Percentiles rank a stretch among this genome's conserved stretches.
phyloP scores from a whole-genome alignment of 2,797 vertebrate genomes.

The Saguinus oedipus region DNA sequence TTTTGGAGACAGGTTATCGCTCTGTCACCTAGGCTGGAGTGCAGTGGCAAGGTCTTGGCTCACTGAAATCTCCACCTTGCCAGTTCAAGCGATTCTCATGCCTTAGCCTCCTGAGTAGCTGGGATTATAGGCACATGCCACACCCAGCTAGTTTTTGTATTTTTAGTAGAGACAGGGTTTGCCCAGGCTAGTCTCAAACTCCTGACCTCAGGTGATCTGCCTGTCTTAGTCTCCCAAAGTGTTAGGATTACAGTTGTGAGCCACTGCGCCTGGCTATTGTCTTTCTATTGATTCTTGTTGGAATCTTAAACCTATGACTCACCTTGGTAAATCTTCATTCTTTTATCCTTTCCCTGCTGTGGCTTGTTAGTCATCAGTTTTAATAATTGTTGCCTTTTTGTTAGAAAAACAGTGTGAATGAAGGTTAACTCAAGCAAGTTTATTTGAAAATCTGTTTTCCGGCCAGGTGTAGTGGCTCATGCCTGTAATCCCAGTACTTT shows the following conservation, averaged over 20 bases:
- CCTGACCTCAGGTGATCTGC: background rate
- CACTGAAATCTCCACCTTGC: background rate
- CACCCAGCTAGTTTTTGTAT: background rate
- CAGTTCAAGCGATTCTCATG: background rate
- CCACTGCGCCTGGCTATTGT: background rate
- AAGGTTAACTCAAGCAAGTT: background rate
- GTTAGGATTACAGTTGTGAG: background rate
- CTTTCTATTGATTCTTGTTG: no score
- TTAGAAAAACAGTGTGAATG: background rate
- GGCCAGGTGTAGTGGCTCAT: background rate
- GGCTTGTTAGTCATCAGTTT: background rate
- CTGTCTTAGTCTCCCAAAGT: background rate
- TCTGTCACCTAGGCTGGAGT: background rate
- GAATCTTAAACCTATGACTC: no score
- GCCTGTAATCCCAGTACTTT: background rate
- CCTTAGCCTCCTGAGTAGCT: background rate
- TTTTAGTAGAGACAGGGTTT: background rate
- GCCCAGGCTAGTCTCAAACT: background rate
- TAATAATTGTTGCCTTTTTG: background rate
- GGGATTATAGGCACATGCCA: background rate
- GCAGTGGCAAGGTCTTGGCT: background rate
- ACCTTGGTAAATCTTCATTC: no score
- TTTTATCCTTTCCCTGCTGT: background rate
- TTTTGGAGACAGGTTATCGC: fast-evolving
- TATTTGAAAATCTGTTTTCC: background rate